phyloP scores from a whole-genome alignment of 1,140 invertebrate genomes.

The Drosophila fuyamai region DNA sequence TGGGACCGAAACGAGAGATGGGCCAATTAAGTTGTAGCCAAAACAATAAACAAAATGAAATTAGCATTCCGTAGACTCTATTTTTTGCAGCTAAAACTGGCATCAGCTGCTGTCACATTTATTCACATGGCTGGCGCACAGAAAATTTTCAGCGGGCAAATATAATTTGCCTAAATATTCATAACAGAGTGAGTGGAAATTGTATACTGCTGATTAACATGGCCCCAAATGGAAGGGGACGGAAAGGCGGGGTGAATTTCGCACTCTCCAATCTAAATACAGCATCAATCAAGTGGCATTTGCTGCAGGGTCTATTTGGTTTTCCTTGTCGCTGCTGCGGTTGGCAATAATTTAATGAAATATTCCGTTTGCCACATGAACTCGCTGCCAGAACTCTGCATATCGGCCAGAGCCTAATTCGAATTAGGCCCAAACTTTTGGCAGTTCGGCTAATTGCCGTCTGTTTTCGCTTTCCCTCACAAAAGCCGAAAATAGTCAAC shows the following conservation, averaged over 20 bases:
- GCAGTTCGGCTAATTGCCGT: conserved; percentile 58
- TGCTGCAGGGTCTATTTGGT: conserved; percentile 24
- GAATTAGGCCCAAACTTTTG: conserved; percentile 66
- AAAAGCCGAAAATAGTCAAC: conserved; percentile 29
- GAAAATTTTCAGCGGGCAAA: conserved; percentile 55
- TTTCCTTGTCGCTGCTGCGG: conserved; percentile 27
- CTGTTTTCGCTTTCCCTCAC: conserved; percentile 6
- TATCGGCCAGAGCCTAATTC: conserved; percentile 42
- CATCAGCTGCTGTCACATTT: conserved; percentile 64
- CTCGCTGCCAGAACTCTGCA: conserved; percentile 26
- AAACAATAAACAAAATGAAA: conserved; percentile 82
- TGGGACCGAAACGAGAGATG: conserved; percentile 19
- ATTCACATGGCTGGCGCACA: conserved; percentile 29
- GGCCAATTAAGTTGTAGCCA: conserved; percentile 76
- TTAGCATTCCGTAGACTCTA: conserved; percentile 59
- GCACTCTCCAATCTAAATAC: conserved; percentile 2
- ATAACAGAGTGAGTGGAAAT: conserved; percentile 66
- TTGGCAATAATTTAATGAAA: conserved; percentile 74
- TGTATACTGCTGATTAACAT: conserved; percentile 68
- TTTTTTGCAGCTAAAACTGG: conserved; percentile 4
- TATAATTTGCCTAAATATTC: conserved; percentile 78
- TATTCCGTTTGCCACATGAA: conserved; percentile 66
- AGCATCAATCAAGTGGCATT: conserved; percentile 72
- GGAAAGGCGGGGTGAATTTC: conserved; percentile 10
- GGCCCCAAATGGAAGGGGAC: conserved; percentile 9